Conservation (phyloP, 1,140 invertebrate species). For the Carcinoscorpius rotundicauda region DNA sequence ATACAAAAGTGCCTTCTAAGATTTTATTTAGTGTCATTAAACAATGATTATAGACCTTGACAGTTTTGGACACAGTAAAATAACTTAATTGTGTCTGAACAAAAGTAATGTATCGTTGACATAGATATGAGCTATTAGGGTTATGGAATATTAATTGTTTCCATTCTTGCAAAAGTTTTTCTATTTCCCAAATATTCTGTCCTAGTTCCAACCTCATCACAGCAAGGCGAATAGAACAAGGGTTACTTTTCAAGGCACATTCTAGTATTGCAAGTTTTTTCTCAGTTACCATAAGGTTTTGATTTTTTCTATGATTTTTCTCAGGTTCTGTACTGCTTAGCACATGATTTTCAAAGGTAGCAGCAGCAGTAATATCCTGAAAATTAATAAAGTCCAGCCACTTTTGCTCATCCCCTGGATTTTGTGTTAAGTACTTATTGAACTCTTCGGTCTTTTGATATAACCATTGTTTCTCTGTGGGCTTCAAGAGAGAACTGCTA, state of each 20-base stretch:
- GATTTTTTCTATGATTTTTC: conserved; percentile 10
- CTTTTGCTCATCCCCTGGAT: conserved; percentile 31
- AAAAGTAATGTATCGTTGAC: conserved; percentile 34
- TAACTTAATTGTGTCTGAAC: conserved; percentile 31
- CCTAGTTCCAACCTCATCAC: conserved; percentile 32
- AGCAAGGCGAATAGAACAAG: conserved; percentile 31
- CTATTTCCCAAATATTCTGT: conserved; percentile 29
- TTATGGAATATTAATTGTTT: conserved; percentile 35
- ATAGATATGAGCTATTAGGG: conserved; percentile 32
- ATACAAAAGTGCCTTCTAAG: conserved; percentile 26
- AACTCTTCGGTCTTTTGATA: conserved; percentile 28
- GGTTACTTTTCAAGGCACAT: conserved; percentile 37
- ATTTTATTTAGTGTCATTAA: conserved; percentile 29
- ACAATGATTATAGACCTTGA: conserved; percentile 34
- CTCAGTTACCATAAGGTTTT: conserved; percentile 28
- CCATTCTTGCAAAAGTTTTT: conserved; percentile 33
- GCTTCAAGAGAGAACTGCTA: no score
- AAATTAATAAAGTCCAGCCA: conserved; percentile 41
- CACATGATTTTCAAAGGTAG: conserved; percentile 8
- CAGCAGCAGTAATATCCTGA: conserved; percentile 29
- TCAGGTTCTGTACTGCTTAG: conserved; percentile 10
- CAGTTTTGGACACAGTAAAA: conserved; percentile 30
- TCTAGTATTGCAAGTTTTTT: conserved; percentile 38
- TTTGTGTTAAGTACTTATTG: conserved; percentile 32
- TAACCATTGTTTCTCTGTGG: background rate